These are phyloP conservation scores for Masticophis lateralis DNA, from an alignment of 2,797 vertebrate genomes.

Conservation along the genomic window DNA sequence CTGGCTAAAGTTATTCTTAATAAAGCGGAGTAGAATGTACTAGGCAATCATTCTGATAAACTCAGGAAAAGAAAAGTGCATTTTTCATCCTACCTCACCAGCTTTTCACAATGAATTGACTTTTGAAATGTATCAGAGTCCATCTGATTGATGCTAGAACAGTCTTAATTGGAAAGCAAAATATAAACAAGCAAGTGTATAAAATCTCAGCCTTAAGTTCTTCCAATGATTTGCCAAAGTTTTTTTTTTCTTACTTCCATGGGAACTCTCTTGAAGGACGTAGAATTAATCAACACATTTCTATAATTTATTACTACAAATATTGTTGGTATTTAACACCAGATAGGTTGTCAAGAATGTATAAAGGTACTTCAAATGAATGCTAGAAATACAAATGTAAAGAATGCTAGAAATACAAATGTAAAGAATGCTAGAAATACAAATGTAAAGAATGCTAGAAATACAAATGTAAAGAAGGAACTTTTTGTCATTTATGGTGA, in stretches of 20 bases:
- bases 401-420: too few relatives aligned
- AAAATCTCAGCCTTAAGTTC: conserved; percentile 12
- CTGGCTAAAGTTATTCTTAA: neutral
- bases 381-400: too few relatives aligned
- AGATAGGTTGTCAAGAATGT: too few relatives aligned
- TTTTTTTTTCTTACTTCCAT: neutral
- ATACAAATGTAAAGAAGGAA: too few relatives aligned
- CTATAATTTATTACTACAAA: too few relatives aligned
- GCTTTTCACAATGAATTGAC: neutral
- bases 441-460: too few relatives aligned
- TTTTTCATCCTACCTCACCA: neutral
- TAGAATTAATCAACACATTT: neutral
- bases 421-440: too few relatives aligned
- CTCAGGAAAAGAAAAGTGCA: neutral
- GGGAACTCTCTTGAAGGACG: neutral
- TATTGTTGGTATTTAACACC: too few relatives aligned
- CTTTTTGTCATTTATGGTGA: too few relatives aligned
- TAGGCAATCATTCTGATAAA: neutral
- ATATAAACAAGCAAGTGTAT: conserved; percentile 48
- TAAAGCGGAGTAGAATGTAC: neutral
- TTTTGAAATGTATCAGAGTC: conserved; percentile 17
- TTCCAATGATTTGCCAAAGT: neutral
- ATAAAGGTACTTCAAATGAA: too few relatives aligned
- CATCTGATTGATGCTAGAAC: conserved; percentile 36
- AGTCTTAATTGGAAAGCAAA: conserved; percentile 52